Evolutionary conservation across 2,113 vertebrate species (phyloP), one percentile per base, ranked within the genome.

Genomic region (Ascaphus truei): DNA sequence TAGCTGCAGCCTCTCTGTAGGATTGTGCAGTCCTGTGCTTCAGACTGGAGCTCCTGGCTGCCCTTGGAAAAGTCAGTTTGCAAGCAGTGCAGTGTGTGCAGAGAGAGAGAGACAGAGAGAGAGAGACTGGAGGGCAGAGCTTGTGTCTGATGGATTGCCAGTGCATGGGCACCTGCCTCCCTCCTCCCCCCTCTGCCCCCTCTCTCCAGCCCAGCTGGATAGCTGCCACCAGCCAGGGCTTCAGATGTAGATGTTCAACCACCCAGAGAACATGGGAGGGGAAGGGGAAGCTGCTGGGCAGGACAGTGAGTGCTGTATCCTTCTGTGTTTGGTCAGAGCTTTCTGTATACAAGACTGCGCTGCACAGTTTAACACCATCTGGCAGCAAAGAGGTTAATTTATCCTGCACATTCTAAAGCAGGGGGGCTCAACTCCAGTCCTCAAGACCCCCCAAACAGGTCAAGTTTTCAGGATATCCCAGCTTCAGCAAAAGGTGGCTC

Each of bases 101-200:
- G 3, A 26, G 29, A 29, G 47, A 48, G 13, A 48, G 31, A 33
- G 55, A 22, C 34, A 25, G 53, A 56, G 20, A 30, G 20, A 15
- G 47, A n/a, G 76, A 76, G 76, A n/a, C n/a, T n/a, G 27, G 60
- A 45, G 60, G 69, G 51, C 72, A 63, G 65, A 72, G 73, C 59
- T 37, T 76, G 50, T 45, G 56, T 60, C 60, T 37, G 75, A 76
- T 61, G 66, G 72, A 52, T 59, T 73, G 45, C 3, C 3, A 34
- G 41, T 9, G 56, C 4, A 50, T 30, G 53, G 48, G 12, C 58
- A 59, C 60, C 65, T 67, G 52, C 27, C 62, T 60, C 74, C 57
- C 56, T 51, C 57, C 61, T 71, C 15, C 67, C 33, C 62, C 64
- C 69, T 57, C 75, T 68, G 66, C 72, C 73, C 72, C 58, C 68